These are phyloP conservation scores for Netelia virgata DNA, from an alignment of 2,888 invertebrate species.

Conservation along the genomic window DNA sequence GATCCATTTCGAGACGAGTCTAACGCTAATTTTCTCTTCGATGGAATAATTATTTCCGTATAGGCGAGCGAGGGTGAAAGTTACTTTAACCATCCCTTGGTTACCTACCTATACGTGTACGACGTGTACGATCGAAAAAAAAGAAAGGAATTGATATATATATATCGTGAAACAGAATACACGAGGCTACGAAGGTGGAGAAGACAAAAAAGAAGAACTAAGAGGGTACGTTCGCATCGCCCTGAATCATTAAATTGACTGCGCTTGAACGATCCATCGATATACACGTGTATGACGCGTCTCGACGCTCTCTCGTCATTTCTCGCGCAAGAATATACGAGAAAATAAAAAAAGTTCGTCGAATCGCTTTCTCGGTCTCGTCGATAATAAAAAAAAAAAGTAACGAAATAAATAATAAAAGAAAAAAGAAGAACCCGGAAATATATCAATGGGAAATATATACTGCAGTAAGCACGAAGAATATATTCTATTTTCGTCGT, in stretches of 20 bases:
- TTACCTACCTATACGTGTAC: background rate
- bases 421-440: conserved; percentile 15
- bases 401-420: conserved; percentile 3
- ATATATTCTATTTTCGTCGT: conserved; percentile 35
- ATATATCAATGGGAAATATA: conserved; percentile 6
- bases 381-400: conserved; percentile 15
- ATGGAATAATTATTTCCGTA: background rate
- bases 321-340: conserved; percentile 11
- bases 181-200: conserved; percentile 12
- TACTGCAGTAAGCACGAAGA: background rate
- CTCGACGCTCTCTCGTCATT: conserved; percentile 26
- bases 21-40: no score
- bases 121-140: background rate
- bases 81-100: background rate
- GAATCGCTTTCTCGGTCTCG: conserved; percentile 29
- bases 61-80: background rate
- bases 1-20: no score
- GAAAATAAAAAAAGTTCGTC: conserved; percentile 35
- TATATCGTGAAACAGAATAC: conserved; percentile 19
- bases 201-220: conserved; percentile 8
- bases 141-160: conserved; percentile 5
- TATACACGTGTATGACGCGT: conserved; percentile 37
- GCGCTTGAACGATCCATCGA: conserved; percentile 65
- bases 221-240: conserved; percentile 1
- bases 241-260: conserved; percentile 65